Base-by-base conservation (phyloP, 2,797 vertebrate genomes). In the Danio choprae region DNA sequence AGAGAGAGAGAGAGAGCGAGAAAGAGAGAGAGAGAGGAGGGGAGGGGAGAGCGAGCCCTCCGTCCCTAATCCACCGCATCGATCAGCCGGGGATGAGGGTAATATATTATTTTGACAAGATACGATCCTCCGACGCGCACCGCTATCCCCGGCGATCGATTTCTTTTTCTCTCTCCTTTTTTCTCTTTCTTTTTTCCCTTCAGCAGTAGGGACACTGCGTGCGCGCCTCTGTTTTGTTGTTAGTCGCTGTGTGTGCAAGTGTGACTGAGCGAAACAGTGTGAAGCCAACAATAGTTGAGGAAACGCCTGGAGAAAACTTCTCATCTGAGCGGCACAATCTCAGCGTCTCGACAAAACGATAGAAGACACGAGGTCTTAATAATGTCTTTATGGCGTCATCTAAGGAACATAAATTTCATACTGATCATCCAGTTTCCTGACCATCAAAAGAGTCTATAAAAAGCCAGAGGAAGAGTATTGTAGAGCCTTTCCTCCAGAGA, bases 31-130 rank as follows among this genome's bases (percentile, higher is more conserved):
- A 50, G 65, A 58, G 41, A 50, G 84, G 81, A 36, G 58, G 46
- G 73, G 73, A 40, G 46, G 84, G 64, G 71, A 83, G 15, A 60
- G 44, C 68, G 91, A 91, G 90, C 92, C 93, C 94, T 93, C 93
- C 93, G 90, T 96, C 94, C 95, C 96, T 97, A 97, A 97, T 97
- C 96, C 96, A 95, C 93, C 93, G 94, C 96, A 96, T 97, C 96
- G 96, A 96, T 97, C 96, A 97, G 96, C 92, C 95, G 87, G 89
- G 95, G 96, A 97, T 96, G 96, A 97, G 96, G 95, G 96, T 96
- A 96, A 97, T 97, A 97, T 97, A 97, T 97, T 97, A 97, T 96
- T 96, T 97, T 97, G 96, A 97, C 96, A 97, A 97, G 96, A 97
- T 96, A 96, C 96, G 95, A 96, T 97, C 95, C 96, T 96, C 93